phyloP scores from a whole-genome alignment of 2,113 vertebrate species.

The Amphilophus citrinellus region DNA sequence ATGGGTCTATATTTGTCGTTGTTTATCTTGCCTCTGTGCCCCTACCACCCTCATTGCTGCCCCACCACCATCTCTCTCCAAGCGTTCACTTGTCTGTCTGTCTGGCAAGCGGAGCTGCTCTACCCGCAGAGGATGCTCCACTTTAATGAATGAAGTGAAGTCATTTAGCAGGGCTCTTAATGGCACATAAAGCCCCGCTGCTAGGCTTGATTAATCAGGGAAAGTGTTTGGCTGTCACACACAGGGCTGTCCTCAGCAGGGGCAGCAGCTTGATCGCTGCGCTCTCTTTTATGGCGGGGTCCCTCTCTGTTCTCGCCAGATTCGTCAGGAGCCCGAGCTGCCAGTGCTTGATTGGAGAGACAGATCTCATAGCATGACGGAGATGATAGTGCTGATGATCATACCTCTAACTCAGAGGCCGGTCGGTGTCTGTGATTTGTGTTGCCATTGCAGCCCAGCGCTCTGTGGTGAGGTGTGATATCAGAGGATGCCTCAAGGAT shows the following conservation, averaged over 20 bases:
- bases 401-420: conserved; percentile 17
- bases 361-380: neutral
- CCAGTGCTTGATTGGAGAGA: conserved; percentile 21
- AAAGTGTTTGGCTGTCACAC: conserved; percentile 75
- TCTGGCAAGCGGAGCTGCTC: conserved; percentile 42
- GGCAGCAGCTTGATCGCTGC: conserved; percentile 48
- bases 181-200: conserved; percentile 74
- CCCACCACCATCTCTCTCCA: conserved; percentile 53
- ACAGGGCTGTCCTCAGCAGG: conserved; percentile 67
- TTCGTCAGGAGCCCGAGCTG: conserved; percentile 24
- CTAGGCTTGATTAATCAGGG: conserved; percentile 79
- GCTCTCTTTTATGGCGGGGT: conserved; percentile 48
- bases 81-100: conserved; percentile 45
- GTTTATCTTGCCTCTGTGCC: conserved; percentile 72
- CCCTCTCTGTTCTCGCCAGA: conserved; percentile 45
- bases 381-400: conserved; percentile 20
- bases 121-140: conserved; percentile 63
- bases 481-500: neutral
- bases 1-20: conserved; percentile 80
- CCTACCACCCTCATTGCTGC: conserved; percentile 51
- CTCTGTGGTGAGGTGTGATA: neutral
- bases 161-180: conserved; percentile 76
- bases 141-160: conserved; percentile 79
- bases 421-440: conserved; percentile 28
- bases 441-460: neutral